Evolutionary conservation across 1,140 invertebrate species (phyloP), one percentile per base, ranked within the genome.

Genomic region (Coenobita brevimanus): DNA sequence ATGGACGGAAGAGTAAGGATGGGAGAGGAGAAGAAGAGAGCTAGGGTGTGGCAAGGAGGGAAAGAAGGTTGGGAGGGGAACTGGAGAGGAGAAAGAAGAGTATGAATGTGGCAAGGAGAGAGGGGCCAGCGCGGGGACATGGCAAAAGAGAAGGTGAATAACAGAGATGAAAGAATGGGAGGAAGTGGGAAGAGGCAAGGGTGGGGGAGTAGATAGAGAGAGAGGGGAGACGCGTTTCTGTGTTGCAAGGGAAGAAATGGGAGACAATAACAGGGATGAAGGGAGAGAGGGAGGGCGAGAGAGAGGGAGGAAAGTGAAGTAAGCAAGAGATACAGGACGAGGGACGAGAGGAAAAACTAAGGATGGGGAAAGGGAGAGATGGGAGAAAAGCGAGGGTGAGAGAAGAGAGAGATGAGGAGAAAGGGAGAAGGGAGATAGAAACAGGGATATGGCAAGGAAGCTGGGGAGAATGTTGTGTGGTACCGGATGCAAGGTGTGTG

Each of bases 311-410:
- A 6, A 8, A 36, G 2, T 17, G 33, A 30, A 73, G 69, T 17
- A 33, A 30, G 43, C 27, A 43, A 57, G 64, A 21, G 6, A 81
- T 50, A 30, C 21, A 50, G 33, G 75, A 50, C 21, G 33, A 79
- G 50, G 38, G 50, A 54, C 21, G n/a, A 50, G 33, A 46, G 43
- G 75, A 78, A 27, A 43, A 46, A 43, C 75, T n/a, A n/a, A n/a
- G n/a, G n/a, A n/a, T n/a, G 75, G 46, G 50, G 46, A 78, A 27
- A 78, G 50, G 38, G 75, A 78, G 75, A 36, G 36, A 46, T 54
- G 30, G 33, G n/a, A 21, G 27, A 30, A 50, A 46, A 78, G 41
- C 8, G 75, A 78, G 27, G 50, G n/a, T 50, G n/a, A 78, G 73
- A 78, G 73, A 78, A 27, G 27, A 27, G 27, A n/a, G n/a, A n/a